Conservation (phyloP, 2,888 invertebrate species). For the Lasioglossum zephyrum region DNA sequence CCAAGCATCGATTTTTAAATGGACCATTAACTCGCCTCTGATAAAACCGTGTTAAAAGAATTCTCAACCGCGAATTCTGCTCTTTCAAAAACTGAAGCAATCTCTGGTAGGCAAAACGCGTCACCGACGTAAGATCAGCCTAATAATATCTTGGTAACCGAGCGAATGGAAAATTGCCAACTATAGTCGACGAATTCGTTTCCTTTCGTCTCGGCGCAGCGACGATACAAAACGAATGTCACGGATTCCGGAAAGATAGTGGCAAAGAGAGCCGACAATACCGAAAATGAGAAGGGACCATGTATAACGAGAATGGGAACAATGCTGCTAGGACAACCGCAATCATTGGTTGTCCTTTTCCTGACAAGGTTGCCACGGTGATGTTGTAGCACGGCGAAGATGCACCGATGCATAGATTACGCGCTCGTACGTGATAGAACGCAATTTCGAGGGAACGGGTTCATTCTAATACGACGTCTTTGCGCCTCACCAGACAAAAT, state of each 20-base stretch:
- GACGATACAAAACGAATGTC: constrained; percentile 20
- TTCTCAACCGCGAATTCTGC: background rate
- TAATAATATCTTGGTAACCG: background rate
- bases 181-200: background rate
- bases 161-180: constrained; percentile 1
- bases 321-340: constrained; percentile 12
- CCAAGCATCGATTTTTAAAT: background rate
- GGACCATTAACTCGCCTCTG: background rate
- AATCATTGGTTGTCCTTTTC: constrained; percentile 5
- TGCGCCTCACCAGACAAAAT: constrained; percentile 48
- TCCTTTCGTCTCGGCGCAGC: too few relatives aligned
- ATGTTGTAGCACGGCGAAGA: constrained; percentile 53
- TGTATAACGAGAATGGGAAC: constrained; percentile 15
- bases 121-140: background rate
- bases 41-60: background rate
- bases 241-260: constrained; percentile 10
- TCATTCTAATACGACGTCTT: constrained; percentile 57
- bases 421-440: constrained; percentile 49
- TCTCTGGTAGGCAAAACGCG: background rate
- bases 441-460: constrained; percentile 59
- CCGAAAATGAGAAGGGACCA: constrained; percentile 25
- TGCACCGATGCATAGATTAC: constrained; percentile 62
- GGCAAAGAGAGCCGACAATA: constrained; percentile 17
- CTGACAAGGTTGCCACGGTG: constrained; percentile 42
- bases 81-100: background rate